A percentile compares a stretch with the other conserved stretches of the same genome.
phyloP scores from a whole-genome alignment of 2,888 invertebrate genomes.

The Anoplius nigerrimus region DNA sequence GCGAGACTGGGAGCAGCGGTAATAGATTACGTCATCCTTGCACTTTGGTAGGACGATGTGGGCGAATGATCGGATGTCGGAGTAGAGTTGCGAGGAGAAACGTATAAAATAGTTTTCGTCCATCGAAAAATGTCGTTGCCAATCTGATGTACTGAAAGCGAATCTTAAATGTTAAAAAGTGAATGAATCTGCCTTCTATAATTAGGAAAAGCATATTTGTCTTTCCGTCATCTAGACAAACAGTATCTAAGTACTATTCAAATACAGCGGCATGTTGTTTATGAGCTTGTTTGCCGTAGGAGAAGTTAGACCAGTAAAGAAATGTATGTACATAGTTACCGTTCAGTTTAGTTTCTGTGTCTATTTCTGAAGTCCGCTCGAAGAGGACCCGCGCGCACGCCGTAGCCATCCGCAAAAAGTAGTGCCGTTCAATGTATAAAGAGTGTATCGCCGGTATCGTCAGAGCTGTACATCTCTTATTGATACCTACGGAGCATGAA shows the following conservation, averaged over 20 bases:
- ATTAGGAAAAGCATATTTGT: no score
- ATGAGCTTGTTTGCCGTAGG: no score
- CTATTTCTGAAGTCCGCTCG: no score
- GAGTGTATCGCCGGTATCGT: constrained; percentile 16
- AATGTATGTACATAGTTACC: no score
- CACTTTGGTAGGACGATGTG: constrained; percentile 31
- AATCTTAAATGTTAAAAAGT: constrained; percentile 39
- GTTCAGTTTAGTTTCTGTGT: no score
- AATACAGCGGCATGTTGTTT: no score
- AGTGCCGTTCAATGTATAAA: constrained; percentile 3
- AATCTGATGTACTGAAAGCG: constrained; percentile 36
- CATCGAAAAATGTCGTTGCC: constrained; percentile 27
- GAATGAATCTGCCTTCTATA: no score
- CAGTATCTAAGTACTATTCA: no score
- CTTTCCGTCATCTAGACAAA: no score
- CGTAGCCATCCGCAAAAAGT: not conserved
- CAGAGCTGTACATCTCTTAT: constrained; percentile 35
- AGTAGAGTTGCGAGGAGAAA: constrained; percentile 27
- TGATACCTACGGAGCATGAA: constrained; percentile 33
- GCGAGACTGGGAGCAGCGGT: no score
- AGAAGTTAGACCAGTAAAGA: no score
- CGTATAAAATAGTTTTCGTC: constrained; percentile 41
- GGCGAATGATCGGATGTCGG: constrained; percentile 42
- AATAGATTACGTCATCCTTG: constrained; percentile 34
- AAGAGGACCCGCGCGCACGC: not conserved